Conservation (phyloP, 2,797 vertebrate genomes). For the Xyrichtys novacula region DNA sequence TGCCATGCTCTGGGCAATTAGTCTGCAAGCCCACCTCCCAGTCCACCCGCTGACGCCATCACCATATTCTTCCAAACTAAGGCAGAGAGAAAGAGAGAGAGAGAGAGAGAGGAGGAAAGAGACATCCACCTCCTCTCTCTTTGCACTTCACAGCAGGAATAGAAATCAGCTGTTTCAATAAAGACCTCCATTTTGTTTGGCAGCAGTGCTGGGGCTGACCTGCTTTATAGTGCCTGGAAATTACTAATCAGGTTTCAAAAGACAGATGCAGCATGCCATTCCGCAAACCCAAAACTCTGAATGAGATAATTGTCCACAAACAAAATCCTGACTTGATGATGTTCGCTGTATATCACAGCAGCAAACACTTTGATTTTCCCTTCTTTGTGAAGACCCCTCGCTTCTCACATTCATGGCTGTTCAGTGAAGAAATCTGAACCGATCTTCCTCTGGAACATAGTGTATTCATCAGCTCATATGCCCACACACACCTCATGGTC, state of each 20-base stretch:
- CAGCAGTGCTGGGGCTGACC: not conserved
- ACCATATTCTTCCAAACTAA: constrained; percentile 30
- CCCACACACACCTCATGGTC: constrained; percentile 46
- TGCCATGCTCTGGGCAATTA: constrained; percentile 88
- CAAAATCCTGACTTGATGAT: constrained; percentile 47
- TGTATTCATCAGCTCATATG: constrained; percentile 29
- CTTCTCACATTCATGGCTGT: constrained; percentile 36
- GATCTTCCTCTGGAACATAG: constrained; percentile 24
- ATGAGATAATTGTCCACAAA: constrained; percentile 42
- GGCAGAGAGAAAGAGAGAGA: constrained; percentile 6
- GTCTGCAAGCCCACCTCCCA: constrained; percentile 54
- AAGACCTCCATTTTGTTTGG: constrained; percentile 35
- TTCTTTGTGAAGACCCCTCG: constrained; percentile 27
- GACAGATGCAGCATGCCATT: constrained; percentile 26
- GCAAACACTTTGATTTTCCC: constrained; percentile 43
- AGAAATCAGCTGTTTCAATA: constrained; percentile 40
- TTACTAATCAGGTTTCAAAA: constrained; percentile 10
- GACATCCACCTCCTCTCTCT: constrained; percentile 9
- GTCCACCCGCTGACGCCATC: constrained; percentile 11
- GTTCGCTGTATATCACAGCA: constrained; percentile 9
- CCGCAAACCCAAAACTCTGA: constrained; percentile 3
- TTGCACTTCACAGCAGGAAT: constrained; percentile 35
- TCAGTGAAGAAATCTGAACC: constrained; percentile 27
- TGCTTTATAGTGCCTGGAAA: constrained; percentile 7
- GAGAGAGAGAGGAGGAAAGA: constrained; percentile 2